These are phyloP conservation scores for Scatophagus argus DNA, from an alignment of 2,113 vertebrate species.

Conservation along the genomic window DNA sequence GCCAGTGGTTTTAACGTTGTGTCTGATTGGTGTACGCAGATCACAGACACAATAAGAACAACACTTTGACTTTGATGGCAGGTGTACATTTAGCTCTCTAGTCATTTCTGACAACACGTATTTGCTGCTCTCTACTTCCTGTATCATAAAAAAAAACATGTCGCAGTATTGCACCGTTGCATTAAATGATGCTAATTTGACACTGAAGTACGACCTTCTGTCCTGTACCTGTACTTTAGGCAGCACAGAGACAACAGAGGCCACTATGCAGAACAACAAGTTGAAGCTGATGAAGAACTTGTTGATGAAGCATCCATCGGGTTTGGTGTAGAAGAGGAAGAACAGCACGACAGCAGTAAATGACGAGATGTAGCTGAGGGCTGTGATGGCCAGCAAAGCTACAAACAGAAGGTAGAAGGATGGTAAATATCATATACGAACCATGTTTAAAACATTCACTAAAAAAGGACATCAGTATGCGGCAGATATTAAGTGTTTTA, in stretches of 20 bases:
- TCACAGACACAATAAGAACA: too few relatives aligned
- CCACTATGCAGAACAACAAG: conserved; percentile 86
- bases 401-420: conserved; percentile 36
- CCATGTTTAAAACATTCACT: not conserved
- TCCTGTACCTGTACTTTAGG: conserved; percentile 91
- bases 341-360: conserved; percentile 82
- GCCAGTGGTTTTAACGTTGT: too few relatives aligned
- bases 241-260: conserved; percentile 89
- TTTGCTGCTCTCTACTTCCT: too few relatives aligned
- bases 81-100: too few relatives aligned
- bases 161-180: not conserved
- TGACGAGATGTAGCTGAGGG: conserved; percentile 86
- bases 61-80: too few relatives aligned
- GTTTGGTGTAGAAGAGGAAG: conserved; percentile 88
- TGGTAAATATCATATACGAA: not conserved
- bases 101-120: too few relatives aligned
- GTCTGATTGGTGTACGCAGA: too few relatives aligned
- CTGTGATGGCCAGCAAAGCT: conserved; percentile 88
- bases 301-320: conserved; percentile 89
- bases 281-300: conserved; percentile 96
- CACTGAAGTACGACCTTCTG: not conserved
- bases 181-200: not conserved
- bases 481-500: not conserved
- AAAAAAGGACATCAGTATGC: not conserved
- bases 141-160: too few relatives aligned